These are phyloP conservation scores for Deilephila elpenor DNA, from an alignment of 2,888 invertebrate species.

Conservation along the genomic window DNA sequence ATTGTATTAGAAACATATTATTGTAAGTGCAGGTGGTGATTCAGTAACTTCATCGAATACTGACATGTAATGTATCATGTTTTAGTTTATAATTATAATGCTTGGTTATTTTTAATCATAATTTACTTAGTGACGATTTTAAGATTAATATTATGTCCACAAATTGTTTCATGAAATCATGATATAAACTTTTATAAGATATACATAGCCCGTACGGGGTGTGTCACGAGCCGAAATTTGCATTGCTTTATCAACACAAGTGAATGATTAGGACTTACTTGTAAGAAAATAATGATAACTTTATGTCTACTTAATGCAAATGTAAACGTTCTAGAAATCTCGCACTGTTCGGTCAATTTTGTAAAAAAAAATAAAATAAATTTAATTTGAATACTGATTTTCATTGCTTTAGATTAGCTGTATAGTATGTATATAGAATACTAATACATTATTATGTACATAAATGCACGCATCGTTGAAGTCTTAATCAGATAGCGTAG, in stretches of 20 bases:
- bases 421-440: constrained; percentile 10
- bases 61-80: constrained; percentile 78
- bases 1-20: constrained; percentile 74
- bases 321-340: constrained; percentile 85
- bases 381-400: constrained; percentile 76
- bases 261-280: constrained; percentile 82
- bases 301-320: constrained; percentile 85
- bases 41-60: constrained; percentile 71
- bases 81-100: constrained; percentile 80
- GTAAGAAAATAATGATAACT: constrained; percentile 82
- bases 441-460: not conserved
- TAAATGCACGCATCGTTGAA: not conserved
- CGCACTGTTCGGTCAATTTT: constrained; percentile 86
- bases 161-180: constrained; percentile 72
- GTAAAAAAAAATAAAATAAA: constrained; percentile 83
- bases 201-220: constrained; percentile 66
- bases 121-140: constrained; percentile 79
- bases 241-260: constrained; percentile 80
- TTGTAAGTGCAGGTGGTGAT: constrained; percentile 60
- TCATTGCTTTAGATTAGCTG: constrained; percentile 46
- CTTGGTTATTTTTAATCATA: constrained; percentile 82
- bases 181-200: constrained; percentile 75
- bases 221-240: constrained; percentile 61
- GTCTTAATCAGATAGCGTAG: not conserved
- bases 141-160: constrained; percentile 71